phyloP scores from a whole-genome alignment of 2,888 invertebrate genomes.

The Tinea trinotella region DNA sequence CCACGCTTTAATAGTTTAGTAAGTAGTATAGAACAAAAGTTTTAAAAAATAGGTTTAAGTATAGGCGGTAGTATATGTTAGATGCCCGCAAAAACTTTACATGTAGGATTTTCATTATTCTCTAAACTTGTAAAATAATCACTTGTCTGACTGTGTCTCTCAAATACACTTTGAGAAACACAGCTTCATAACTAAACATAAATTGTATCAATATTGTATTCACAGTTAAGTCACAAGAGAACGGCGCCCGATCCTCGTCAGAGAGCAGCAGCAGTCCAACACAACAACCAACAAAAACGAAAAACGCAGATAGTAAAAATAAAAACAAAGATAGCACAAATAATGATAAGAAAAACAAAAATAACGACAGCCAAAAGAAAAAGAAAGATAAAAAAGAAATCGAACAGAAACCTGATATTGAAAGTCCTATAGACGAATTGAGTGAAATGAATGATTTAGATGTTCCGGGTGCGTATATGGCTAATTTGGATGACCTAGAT shows the following conservation, averaged over 20 bases:
- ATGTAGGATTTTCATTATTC: too few species aligned
- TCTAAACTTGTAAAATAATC: too few species aligned
- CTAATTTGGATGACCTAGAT: constrained; percentile 58
- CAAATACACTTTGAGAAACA: too few species aligned
- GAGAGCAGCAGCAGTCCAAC: constrained; percentile 64
- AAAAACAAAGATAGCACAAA: constrained; percentile 54
- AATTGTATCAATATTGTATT: constrained; percentile 23
- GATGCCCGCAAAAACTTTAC: too few species aligned
- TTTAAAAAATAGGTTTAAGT: too few species aligned
- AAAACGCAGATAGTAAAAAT: constrained; percentile 54
- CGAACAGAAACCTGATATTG: constrained; percentile 28
- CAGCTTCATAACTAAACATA: constrained; percentile 14
- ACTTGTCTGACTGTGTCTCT: too few species aligned
- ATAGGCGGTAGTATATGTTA: too few species aligned
- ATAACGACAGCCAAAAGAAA: constrained; percentile 67
- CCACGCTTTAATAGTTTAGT: too few species aligned
- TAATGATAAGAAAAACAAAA: constrained; percentile 59
- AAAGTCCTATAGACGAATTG: constrained; percentile 24
- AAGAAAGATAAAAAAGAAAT: constrained; percentile 43
- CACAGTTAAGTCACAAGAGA: constrained; percentile 67
- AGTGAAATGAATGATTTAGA: constrained; percentile 22
- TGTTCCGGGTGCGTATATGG: constrained; percentile 42
- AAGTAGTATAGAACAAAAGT: too few species aligned
- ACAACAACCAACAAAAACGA: constrained; percentile 59
- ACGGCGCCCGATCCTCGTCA: constrained; percentile 47